A percentile compares a stretch with the other conserved stretches of the same genome.
Evolutionary conservation across 2,113 vertebrate genomes (phyloP).

Genomic region (Strix aluco): DNA sequence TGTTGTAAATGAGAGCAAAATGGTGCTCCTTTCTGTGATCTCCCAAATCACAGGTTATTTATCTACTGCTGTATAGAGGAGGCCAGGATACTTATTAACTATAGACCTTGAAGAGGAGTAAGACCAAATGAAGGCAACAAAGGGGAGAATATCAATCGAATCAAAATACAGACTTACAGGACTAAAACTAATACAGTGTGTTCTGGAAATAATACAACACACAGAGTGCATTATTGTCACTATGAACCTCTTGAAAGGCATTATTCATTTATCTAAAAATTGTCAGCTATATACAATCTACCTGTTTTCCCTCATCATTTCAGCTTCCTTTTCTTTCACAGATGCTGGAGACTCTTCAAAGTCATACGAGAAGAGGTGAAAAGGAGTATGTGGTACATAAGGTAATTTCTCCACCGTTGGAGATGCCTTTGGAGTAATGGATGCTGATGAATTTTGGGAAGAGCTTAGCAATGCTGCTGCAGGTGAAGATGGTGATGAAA

Average conservation of each 20-base stretch:
- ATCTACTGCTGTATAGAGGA: not conserved
- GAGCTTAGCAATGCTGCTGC: not conserved
- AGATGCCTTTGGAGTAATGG: slow-evolving; percentile 73
- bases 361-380: slow-evolving; percentile 91
- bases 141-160: not conserved
- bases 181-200: not conserved
- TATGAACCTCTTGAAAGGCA: not conserved
- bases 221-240: not conserved
- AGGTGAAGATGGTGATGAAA: slow-evolving; percentile 55
- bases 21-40: not conserved
- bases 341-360: slow-evolving; percentile 79
- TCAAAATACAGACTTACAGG: not conserved
- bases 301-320: slow-evolving; percentile 79
- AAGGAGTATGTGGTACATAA: slow-evolving; percentile 90
- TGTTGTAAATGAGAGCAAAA: not conserved
- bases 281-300: slow-evolving; percentile 63
- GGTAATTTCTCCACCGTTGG: slow-evolving; percentile 80
- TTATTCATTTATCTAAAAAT: not conserved
- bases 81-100: not conserved
- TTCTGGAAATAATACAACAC: not conserved
- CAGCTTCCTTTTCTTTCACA: slow-evolving; percentile 73
- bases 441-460: slow-evolving; percentile 69
- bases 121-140: not conserved
- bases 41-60: not conserved
- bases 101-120: not conserved